phyloP scores from a whole-genome alignment of 2,797 vertebrate species.

The Enteromius treurensis region DNA sequence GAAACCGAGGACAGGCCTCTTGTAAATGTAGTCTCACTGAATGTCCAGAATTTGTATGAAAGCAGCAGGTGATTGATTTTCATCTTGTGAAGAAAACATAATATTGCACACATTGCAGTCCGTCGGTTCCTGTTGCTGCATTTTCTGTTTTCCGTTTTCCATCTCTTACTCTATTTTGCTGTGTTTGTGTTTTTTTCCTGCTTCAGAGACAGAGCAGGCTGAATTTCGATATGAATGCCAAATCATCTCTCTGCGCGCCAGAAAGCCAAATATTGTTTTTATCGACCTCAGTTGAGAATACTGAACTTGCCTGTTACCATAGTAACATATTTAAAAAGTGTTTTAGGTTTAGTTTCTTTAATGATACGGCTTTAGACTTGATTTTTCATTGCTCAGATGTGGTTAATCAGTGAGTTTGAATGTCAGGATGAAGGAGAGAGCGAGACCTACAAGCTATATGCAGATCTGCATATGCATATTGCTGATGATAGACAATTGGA shows the following conservation, averaged over 20 bases:
- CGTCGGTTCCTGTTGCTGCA: background rate
- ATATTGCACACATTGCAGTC: constrained; percentile 5
- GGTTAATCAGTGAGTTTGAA: background rate
- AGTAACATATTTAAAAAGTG: background rate
- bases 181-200: background rate
- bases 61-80: background rate
- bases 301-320: constrained; percentile 6
- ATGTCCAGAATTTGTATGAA: background rate
- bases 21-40: background rate
- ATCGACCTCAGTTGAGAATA: background rate
- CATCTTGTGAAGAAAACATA: background rate
- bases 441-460: background rate
- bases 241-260: background rate
- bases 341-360: constrained; percentile 1
- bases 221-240: background rate
- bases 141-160: background rate
- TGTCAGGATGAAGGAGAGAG: background rate
- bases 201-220: background rate
- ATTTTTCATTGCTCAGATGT: background rate
- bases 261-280: constrained; percentile 18
- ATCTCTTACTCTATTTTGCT: background rate
- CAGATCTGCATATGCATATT: background rate
- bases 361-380: background rate
- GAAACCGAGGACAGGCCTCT: background rate
- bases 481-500: background rate